A percentile compares a stretch with the other conserved stretches of the same genome.
phyloP scores from a whole-genome alignment of 2,797 vertebrate species.

The Hoplostethus mediterraneus region DNA sequence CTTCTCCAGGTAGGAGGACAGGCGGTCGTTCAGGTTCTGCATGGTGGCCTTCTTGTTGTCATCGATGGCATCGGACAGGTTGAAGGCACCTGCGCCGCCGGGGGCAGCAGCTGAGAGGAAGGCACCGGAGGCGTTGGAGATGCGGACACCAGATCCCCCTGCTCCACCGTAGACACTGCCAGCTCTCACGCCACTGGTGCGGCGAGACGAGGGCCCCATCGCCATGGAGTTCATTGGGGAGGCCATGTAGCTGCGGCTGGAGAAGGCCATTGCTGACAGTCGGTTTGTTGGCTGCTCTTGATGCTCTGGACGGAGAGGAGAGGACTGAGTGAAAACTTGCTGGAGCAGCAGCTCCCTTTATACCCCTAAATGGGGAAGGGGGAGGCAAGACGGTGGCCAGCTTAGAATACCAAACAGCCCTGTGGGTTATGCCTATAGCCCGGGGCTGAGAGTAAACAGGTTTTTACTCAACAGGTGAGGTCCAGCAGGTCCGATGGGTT shows the following conservation, averaged over 20 bases:
- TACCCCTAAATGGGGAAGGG: background rate
- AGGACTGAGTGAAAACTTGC: constrained; percentile 11
- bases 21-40: constrained; percentile 91
- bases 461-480: background rate
- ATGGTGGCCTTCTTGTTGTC: constrained; percentile 81
- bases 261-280: constrained; percentile 44
- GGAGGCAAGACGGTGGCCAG: background rate
- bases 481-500: constrained; percentile 24
- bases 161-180: constrained; percentile 82
- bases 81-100: background rate
- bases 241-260: constrained; percentile 31
- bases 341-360: constrained; percentile 20
- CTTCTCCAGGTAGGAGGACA: constrained; percentile 87
- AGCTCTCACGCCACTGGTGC: constrained; percentile 26
- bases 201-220: background rate
- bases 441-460: background rate
- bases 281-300: background rate
- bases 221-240: background rate
- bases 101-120: background rate
- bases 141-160: constrained; percentile 65
- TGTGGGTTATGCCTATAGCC: constrained; percentile 1
- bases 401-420: background rate
- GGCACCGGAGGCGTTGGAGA: constrained; percentile 36
- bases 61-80: constrained; percentile 1
- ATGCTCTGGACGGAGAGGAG: constrained; percentile 12